Evolutionary conservation across 2,888 invertebrate species (phyloP).

Genomic region (Cephus pulcher): DNA sequence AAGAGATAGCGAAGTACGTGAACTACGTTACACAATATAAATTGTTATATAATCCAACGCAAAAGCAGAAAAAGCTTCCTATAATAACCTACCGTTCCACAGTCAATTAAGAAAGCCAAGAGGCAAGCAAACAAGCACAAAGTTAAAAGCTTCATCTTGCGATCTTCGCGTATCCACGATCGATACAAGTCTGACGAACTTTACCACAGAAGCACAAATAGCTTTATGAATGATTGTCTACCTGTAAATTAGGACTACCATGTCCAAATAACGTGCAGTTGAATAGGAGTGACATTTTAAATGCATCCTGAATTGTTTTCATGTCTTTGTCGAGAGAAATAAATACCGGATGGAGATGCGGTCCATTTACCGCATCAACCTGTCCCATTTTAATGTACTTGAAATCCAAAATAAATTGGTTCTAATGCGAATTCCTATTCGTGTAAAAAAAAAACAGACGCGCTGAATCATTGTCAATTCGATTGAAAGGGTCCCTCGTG

Average conservation of each 20-base stretch:
- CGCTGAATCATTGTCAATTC: not conserved
- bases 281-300: slow-evolving; percentile 24
- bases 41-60: not conserved
- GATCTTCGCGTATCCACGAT: not conserved
- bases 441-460: not conserved
- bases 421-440: not conserved
- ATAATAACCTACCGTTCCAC: slow-evolving; percentile 7
- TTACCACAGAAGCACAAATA: not conserved
- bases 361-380: slow-evolving; percentile 24
- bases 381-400: slow-evolving; percentile 2
- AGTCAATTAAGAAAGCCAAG: slow-evolving; percentile 9
- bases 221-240: slow-evolving; percentile 2
- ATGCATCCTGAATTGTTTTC: slow-evolving; percentile 12
- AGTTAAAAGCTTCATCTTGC: slow-evolving; percentile 10
- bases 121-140: slow-evolving; percentile 7
- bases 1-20: not conserved
- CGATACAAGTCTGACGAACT: not conserved
- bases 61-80: not conserved
- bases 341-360: slow-evolving; percentile 30
- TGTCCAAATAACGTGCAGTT: slow-evolving; percentile 13
- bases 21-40: not conserved
- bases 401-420: not conserved
- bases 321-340: slow-evolving; percentile 22
- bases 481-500: not conserved
- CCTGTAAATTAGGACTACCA: not conserved